Evolutionary conservation across 2,113 vertebrate genomes (phyloP).

Genomic region (Noctilio leporinus): DNA sequence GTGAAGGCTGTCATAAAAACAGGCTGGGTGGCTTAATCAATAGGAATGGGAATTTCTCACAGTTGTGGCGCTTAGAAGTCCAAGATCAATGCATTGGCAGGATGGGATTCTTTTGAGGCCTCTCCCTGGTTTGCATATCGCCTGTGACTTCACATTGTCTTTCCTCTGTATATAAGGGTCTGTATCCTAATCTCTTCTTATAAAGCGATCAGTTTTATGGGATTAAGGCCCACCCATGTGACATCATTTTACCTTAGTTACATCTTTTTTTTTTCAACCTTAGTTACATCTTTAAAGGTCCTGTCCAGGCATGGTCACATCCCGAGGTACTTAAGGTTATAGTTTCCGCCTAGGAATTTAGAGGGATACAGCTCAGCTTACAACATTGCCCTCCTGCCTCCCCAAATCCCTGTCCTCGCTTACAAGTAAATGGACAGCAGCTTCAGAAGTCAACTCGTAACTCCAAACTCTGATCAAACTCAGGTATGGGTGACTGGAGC

Average conservation of each 20-base stretch:
- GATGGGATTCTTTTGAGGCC: too few species aligned
- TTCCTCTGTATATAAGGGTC: neutral
- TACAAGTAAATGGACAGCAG: neutral
- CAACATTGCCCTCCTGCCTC: neutral
- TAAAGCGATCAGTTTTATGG: neutral
- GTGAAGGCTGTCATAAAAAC: too few species aligned
- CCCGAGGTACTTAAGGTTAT: neutral
- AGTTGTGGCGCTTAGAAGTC: too few species aligned
- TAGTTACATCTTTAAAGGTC: neutral
- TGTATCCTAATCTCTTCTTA: neutral
- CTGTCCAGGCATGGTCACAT: neutral
- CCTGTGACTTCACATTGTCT: too few species aligned
- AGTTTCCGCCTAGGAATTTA: neutral
- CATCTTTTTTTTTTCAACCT: neutral
- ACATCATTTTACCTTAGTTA: neutral
- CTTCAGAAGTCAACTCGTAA: neutral
- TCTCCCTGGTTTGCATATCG: neutral
- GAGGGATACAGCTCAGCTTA: neutral
- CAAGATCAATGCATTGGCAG: too few species aligned
- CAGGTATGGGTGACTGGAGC: neutral
- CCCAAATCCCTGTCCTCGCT: neutral
- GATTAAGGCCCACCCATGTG: neutral
- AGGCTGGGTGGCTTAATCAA: too few species aligned
- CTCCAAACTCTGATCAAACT: neutral
- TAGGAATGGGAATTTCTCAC: too few species aligned